These are phyloP conservation scores for Lethenteron camtschaticum DNA, from an alignment of 2,113 vertebrate genomes.

Conservation along the genomic window DNA sequence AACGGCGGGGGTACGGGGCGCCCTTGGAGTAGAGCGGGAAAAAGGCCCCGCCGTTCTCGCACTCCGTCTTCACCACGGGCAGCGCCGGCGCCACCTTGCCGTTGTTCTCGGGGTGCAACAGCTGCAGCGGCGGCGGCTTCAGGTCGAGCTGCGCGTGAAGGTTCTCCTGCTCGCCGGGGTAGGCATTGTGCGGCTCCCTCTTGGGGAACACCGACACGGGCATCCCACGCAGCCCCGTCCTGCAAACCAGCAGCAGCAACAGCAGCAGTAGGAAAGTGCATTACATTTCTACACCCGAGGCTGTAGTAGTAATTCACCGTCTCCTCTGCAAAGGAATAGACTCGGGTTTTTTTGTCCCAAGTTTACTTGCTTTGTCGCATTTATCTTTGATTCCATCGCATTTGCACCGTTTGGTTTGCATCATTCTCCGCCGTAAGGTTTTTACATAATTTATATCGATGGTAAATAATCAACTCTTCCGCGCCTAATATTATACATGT, in stretches of 20 bases:
- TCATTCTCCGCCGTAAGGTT: too few relatives aligned
- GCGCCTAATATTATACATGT: too few relatives aligned
- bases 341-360: too few relatives aligned
- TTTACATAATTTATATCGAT: too few relatives aligned
- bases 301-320: too few relatives aligned
- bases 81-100: neutral
- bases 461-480: too few relatives aligned
- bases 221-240: slow-evolving; percentile 92
- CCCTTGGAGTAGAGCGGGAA: slow-evolving; percentile 77
- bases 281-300: too few relatives aligned
- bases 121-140: neutral
- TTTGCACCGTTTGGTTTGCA: too few relatives aligned
- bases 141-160: neutral
- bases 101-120: slow-evolving; percentile 4
- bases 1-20: slow-evolving; percentile 74
- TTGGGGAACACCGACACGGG: slow-evolving; percentile 78
- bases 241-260: slow-evolving; percentile 17
- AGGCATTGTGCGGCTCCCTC: slow-evolving; percentile 24
- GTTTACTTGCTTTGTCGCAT: too few relatives aligned
- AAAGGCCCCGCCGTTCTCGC: neutral
- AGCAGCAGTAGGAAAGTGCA: neutral
- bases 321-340: too few relatives aligned
- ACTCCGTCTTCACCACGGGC: slow-evolving; percentile 3
- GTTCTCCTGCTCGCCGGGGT: too few relatives aligned
- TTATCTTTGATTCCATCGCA: too few relatives aligned